Evolutionary conservation across 2,113 vertebrate genomes (phyloP), one percentile per base, ranked within the genome.

Genomic region (Ginglymostoma cirratum): DNA sequence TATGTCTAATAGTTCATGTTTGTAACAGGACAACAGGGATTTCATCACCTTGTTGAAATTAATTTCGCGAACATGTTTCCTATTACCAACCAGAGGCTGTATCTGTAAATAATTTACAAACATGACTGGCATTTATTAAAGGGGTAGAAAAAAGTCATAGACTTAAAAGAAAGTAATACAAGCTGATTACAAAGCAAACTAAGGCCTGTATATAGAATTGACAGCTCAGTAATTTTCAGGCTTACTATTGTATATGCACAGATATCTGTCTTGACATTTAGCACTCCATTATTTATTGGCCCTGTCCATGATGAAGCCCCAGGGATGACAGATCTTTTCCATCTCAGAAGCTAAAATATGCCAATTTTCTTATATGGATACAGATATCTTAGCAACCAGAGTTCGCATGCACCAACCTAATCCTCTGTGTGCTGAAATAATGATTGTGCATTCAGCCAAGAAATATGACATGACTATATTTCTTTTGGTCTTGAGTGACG

Each of bases 151-250:
- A 87, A 76, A 87, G 70, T 92, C 95, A 96, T 38, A 95, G 94
- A 96, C 95, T 76, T 69, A 38, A 17, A 10, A 85, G 72, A 98
- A 97, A 98, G 97, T 97, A 97, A 97, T 98, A 97, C 97, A 97
- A 98, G 97, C 98, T 97, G 97, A 97, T 97, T 83, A 98, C 98
- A 98, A 97, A 97, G 97, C 97, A 98, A 98, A 98, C 98, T 98
- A 97, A 97, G 97, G 97, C 97, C 97, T 98, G 97, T 97, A 97
- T 97, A 96, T 96, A 97, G 97, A 97, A 97, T 52, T 98, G 98
- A 98, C 97, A 98, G 97, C 97, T 98, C 98, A 98, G 97, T 98
- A 98, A 98, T 98, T 98, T 98, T 98, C 97, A 97, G 98, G 15
- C 96, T 89, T 95, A 80, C 45, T 23, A 98, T 97, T 98, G 97